Base-by-base conservation (phyloP, 2,113 vertebrate species). In the Sturnus vulgaris region DNA sequence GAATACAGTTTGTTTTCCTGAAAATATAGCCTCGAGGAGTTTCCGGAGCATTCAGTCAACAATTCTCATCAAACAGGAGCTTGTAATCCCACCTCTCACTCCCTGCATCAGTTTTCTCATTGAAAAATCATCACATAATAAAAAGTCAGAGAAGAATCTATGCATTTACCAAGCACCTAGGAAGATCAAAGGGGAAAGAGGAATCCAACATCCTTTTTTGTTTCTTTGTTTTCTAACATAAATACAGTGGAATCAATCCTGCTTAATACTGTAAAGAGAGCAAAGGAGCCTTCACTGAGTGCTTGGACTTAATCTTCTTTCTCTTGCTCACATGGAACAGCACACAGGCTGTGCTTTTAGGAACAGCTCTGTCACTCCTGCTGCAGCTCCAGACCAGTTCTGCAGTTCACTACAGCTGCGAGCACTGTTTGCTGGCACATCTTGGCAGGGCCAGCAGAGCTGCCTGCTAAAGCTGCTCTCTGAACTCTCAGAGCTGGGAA, bases 141-240 rank as follows among this genome's bases (percentile, higher is more conserved):
- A 93, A 61, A 40, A 93, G 81, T 11, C 64, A 69, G 40, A 81
- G 60, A 64, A 84, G 88, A 88, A 78, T n/a, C 80, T 84, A 31
- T 68, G 86, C 80, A 39, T 81, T 80, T 63, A 66, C 64, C 6
- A 2, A 92, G 72, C 72, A 78, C 77, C 91, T 42, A 84, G 61
- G 88, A 93, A 93, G 91, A 93, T 91, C 77, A 95, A 94, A 91
- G 82, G 35, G 19, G 68, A 65, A 77, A 90, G 64, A 88, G n/a
- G 71, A 90, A 88, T 86, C 82, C 59, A 86, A 88, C 44, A 88
- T 35, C 35, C 71, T 24, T 70, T 95, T 94, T 40, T 80, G 82
- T 69, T 87, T 70, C 82, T 92, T 94, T 22, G 0, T 81, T 82
- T 91, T 52, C 71, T 52, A 80, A 80, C 71, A 77, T 20, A 82